Conservation (phyloP, 2,797 vertebrate genomes). For the Glyptemys insculpta region DNA sequence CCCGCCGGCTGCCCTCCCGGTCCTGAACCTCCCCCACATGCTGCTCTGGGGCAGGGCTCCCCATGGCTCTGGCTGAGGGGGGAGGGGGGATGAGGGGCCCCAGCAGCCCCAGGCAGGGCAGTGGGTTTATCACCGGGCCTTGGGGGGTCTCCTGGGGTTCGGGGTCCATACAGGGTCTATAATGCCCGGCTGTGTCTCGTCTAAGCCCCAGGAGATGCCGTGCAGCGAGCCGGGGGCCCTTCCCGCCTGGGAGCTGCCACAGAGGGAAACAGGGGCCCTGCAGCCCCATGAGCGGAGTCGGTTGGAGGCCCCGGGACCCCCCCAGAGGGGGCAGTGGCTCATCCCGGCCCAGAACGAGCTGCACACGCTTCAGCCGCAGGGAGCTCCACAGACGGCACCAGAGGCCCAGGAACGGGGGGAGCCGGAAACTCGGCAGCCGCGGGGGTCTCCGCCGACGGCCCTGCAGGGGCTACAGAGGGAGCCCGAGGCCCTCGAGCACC, state of each 20-base stretch:
- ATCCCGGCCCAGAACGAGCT: background rate
- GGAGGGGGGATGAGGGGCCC: no score
- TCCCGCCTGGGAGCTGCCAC: background rate
- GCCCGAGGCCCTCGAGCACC: background rate
- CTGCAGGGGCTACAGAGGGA: background rate
- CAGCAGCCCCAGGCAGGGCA: no score
- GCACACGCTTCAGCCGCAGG: background rate
- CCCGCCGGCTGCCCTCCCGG: no score
- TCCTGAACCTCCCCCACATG: no score
- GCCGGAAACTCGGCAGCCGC: background rate
- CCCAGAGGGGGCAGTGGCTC: background rate
- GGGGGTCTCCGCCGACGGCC: background rate
- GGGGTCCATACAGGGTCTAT: background rate
- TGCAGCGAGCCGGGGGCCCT: no score
- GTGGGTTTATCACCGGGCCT: no score
- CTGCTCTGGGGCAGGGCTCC: no score
- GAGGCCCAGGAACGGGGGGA: background rate
- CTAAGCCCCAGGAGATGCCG: background rate
- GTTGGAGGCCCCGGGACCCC: no score
- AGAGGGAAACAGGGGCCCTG: background rate
- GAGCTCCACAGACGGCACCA: rapidly evolving
- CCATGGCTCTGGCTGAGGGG: no score
- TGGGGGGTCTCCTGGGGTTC: no score
- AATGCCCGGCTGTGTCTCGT: background rate
- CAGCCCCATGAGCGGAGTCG: background rate